Base-by-base conservation (phyloP, 2,888 invertebrate species). In the Lathronympha strigana region DNA sequence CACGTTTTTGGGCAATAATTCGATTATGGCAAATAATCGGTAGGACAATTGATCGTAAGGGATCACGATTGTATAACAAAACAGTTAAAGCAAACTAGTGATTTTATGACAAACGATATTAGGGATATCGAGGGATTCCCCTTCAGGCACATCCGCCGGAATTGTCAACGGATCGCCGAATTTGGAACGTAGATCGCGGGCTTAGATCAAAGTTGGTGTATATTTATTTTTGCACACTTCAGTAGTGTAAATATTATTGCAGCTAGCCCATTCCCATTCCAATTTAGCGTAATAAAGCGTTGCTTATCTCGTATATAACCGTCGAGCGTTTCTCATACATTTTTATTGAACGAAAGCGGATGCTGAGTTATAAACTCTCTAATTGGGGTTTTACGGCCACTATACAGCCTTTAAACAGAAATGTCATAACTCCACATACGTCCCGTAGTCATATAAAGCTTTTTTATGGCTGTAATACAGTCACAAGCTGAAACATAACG, bases 331-430 rank as follows among this genome's bases (percentile, higher is more conserved):
- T 58, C 58, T 58, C 60, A 53, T 61, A 66, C 60, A 61, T 40
- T 54, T 63, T 66, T 66, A 66, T 49, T 49, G 43, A 21, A 49
- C 28, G 33, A 61, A 53, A 66, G 66, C 60, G 66, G 66, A 66
- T 54, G 66, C 66, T 47, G 17, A 25, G 28, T 15, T 43, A 31
- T 64, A 60, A 66, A 66, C 17, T 38, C 25, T 51, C 63, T 64
- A 66, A 66, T 66, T 60, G 64, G 38, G 38, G 13, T 61, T 66
- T 66, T 66, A 66, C 54, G 38, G 43, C 25, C 60, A 28, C 36
- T 36, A 6, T 28, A 47, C 9, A 19, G 11, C 23, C 9, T 33
- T 17, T 23, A 45, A 19, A 23, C n/a, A n/a, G 23, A 60, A 57
- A 31, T 11, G 43, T n/a, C 43, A 13, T 19, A 57, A n/a, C 11